phyloP scores from a whole-genome alignment of 2,888 invertebrate genomes.

The Philhelius pedissequus region DNA sequence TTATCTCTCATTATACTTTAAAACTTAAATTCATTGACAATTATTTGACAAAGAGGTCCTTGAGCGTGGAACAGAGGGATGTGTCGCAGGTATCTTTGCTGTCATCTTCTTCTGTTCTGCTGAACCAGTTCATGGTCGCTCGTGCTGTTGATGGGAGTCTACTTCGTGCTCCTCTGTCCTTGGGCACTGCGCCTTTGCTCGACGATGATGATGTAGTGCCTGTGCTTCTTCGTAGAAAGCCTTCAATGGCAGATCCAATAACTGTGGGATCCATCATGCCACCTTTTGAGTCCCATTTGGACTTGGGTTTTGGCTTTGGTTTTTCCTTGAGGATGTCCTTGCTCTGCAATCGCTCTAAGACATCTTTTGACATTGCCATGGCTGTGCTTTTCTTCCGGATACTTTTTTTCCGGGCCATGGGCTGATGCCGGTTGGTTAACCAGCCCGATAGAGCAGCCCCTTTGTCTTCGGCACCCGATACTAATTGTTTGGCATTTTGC shows the following conservation, averaged over 20 bases:
- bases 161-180: constrained; percentile 74
- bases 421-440: constrained; percentile 89
- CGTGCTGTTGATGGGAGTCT: constrained; percentile 75
- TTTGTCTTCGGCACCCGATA: constrained; percentile 78
- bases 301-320: constrained; percentile 76
- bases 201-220: constrained; percentile 76
- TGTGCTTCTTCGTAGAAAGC: constrained; percentile 84
- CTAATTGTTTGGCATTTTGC: constrained; percentile 79
- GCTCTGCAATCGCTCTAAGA: constrained; percentile 81
- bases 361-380: constrained; percentile 81
- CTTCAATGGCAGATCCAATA: constrained; percentile 91
- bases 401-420: constrained; percentile 84
- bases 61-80: constrained; percentile 89
- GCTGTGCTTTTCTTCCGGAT: constrained; percentile 80
- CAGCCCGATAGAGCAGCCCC: constrained; percentile 84
- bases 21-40: constrained; percentile 73
- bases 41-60: constrained; percentile 92
- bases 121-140: constrained; percentile 81
- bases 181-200: constrained; percentile 79
- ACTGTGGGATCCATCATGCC: constrained; percentile 89
- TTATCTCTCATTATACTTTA: constrained; percentile 70
- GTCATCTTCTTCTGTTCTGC: constrained; percentile 85
- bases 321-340: constrained; percentile 79
- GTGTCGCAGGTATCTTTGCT: constrained; percentile 87
- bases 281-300: constrained; percentile 76